Evolutionary conservation across 2,888 invertebrate species (phyloP), one percentile per base, ranked within the genome.

Genomic region (Drosophila dives): DNA sequence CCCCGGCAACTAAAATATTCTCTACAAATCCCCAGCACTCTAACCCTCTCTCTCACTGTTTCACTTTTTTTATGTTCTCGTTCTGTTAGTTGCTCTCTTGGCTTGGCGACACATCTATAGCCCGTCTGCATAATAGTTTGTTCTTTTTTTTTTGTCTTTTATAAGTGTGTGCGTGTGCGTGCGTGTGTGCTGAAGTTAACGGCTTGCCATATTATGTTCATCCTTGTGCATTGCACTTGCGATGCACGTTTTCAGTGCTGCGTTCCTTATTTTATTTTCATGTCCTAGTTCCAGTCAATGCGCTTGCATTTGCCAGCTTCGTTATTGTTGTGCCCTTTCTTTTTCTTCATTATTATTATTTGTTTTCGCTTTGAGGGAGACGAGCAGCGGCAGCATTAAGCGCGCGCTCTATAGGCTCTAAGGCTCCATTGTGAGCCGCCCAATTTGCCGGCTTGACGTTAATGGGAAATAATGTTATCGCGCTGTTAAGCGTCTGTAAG

Each of bases 391-490:
- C 32, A 23, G 0, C 48, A 48, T 50, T 48, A 42, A 34, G 29
- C 36, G 42, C 20, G 45, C 29, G 50, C 63, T 50, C 32, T 65
- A 40, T 63, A 56, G 33, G 59, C 40, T 53, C 42, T 38, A 62
- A 51, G 80, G 56, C 58, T 80, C 64, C 56, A 73, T 68, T 84
- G 81, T 83, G 65, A 68, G 69, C 55, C 60, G 69, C 75, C 73
- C 79, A 76, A 79, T 69, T 85, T 87, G 83, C 68, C 74, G 60
- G 68, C 60, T 63, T 63, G 79, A 70, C 84, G 64, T 77, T 90
- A 90, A 86, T 86, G 82, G 84, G 90, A 89, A 89, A 80, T 89
- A 78, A 90, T 86, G 89, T 90, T 87, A 86, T 77, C 76, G 76
- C 77, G 70, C 87, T 90, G 90, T 84, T 80, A 89, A 71, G 67